These are phyloP conservation scores for Numida meleagris DNA, from an alignment of 2,113 vertebrate genomes.

Conservation along the genomic window DNA sequence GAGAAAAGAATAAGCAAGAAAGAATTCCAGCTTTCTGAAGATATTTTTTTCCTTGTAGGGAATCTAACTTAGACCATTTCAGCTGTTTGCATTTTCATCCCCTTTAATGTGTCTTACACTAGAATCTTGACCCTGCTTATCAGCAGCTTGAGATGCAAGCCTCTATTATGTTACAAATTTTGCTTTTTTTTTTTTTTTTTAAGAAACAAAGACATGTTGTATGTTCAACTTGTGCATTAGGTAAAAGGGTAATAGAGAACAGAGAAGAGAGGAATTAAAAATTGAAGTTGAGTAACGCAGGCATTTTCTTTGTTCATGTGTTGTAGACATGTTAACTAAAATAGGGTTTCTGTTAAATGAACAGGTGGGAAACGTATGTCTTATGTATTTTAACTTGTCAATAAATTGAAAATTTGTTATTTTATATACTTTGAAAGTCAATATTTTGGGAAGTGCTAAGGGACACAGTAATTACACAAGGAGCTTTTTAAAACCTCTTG, in stretches of 20 bases:
- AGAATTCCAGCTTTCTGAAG: not conserved
- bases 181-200: not conserved
- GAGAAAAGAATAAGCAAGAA: not conserved
- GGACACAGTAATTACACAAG: not conserved
- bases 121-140: not conserved
- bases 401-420: not conserved
- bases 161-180: not conserved
- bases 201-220: not conserved
- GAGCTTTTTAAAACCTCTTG: not conserved
- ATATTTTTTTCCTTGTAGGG: not conserved
- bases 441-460: not conserved
- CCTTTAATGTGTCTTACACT: not conserved
- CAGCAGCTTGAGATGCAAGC: not conserved
- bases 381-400: not conserved
- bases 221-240: not conserved
- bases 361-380: not conserved
- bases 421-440: not conserved
- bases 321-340: not conserved
- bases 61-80: not conserved
- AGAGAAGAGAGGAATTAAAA: not conserved
- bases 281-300: not conserved
- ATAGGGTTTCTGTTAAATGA: not conserved
- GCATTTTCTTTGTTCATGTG: not conserved
- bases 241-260: not conserved
- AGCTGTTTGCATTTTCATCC: not conserved